Evolutionary conservation across 1,140 invertebrate genomes (phyloP), one percentile per base, ranked within the genome.

Genomic region (Dendrolimus kikuchii): DNA sequence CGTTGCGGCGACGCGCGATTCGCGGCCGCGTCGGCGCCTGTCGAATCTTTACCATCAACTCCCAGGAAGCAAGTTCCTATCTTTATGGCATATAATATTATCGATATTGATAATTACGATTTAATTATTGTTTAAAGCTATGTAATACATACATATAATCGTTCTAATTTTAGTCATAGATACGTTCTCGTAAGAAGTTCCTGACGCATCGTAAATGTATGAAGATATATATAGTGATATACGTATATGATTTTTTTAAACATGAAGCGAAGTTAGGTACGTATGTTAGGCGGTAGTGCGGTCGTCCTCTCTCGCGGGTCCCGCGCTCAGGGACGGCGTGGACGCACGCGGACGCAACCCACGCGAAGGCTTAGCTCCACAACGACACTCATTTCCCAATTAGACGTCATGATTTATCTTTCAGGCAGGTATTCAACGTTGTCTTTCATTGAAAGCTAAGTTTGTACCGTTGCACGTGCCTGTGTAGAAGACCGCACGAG

Each of bases 41-140:
- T 49, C 59, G 56, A 68, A 57, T 62, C 69, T 68, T 72, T 75
- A 87, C 71, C 86, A 87, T 85, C 86, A 71, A 81, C 80, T 86
- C 89, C 89, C 89, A 90, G 90, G 88, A 89, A 90, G 88, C 90
- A 90, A 90, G 90, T 90, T 90, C 90, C 90, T 90, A 90, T 90
- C 84, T 88, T 87, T 88, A 88, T 88, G 84, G 83, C 87, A 88
- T 88, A 88, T 88, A 88, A 88, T 88, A 88, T 87, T 88, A 87
- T 88, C 83, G 85, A 85, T 88, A 88, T 85, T 88, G 81, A 87
- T 87, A 87, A 88, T 82, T 88, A 88, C 86, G 84, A 85, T 87
- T 87, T 88, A 88, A 88, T 88, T 86, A 88, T 86, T 84, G 80
- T 86, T 86, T 86, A 84, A 84, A 86, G 81, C 86, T 88, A 88